Conservation (phyloP, 2,113 vertebrate species). For the Loxodonta africana region DNA sequence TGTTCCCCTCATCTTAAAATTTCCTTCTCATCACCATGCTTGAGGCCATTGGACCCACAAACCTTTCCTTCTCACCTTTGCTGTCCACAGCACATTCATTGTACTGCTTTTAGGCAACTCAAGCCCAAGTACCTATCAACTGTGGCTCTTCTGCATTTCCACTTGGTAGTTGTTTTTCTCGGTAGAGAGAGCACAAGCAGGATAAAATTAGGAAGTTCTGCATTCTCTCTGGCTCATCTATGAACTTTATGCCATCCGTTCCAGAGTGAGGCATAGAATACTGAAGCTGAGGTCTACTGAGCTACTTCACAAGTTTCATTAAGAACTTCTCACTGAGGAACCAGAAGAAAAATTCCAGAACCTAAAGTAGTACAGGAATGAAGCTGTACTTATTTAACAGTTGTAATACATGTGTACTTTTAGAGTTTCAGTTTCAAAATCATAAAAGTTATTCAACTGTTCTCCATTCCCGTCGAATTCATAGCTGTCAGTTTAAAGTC, state of each 20-base stretch:
- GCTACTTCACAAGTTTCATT: neutral
- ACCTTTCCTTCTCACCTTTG: neutral
- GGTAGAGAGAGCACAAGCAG: neutral
- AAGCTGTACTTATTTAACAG: neutral
- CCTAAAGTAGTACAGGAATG: neutral
- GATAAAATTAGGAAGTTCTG: neutral
- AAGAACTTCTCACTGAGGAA: neutral
- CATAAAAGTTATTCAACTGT: neutral
- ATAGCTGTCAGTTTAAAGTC: neutral
- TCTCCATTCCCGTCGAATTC: neutral
- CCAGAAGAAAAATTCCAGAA: neutral
- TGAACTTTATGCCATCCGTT: neutral
- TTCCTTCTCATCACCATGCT: neutral
- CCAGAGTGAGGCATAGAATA: neutral
- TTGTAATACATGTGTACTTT: neutral
- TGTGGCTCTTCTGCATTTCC: neutral
- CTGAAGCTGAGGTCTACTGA: neutral
- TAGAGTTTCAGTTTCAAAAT: neutral
- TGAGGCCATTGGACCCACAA: neutral
- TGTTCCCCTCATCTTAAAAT: neutral
- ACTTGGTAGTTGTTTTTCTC: neutral
- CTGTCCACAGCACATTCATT: neutral
- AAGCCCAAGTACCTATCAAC: neutral
- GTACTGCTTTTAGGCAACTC: too few relatives aligned
- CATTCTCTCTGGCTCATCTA: neutral